Base-by-base conservation (phyloP, 2,888 invertebrate species). In the Chorisops tibialis region DNA sequence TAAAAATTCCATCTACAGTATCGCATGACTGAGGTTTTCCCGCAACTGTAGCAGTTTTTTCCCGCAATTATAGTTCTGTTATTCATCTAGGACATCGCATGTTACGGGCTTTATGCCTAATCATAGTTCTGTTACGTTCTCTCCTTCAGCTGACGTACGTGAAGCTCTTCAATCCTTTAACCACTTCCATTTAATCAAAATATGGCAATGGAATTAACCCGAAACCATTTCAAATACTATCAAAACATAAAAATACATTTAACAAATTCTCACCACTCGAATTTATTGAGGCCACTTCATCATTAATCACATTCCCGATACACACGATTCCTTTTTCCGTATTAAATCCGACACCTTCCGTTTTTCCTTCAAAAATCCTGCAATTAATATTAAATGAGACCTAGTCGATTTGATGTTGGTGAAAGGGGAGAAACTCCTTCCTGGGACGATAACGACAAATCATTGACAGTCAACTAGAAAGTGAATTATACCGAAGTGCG, bases 361-460 rank as follows among this genome's bases (percentile, higher is more conserved):
- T 43, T 43, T 30, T 56, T 56, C 24, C 35, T 30, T 56, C 24
- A 9, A 56, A 56, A 56, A 5, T 56, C 43, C 56, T 12, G 43
- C 56, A 56, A 56, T 56, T 56, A 56, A 56, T 56, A 56, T 56
- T 56, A 39, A 56, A 56, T 56, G 56, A 56, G 56, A 16, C 14
- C 56, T 30, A 56, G 43, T 56, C 43, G 56, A 45, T 56, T 56
- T 43, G 45, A 45, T 45, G 30, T 24, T 45, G 30, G 18, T 56
- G 45, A 45, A 56, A 56, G 16, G 19, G 22, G 30, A 50, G 43
- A 56, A 24, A n/a, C 19, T 45, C 45, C 9, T 56, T 56, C 30
- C 30, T 30, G 30, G 18, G 24, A 43, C 24, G 35, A 45, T 45
- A 56, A 56, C 43, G 56, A 56, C 56, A 56, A 56, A 56, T 56